Conservation (phyloP, 2,113 vertebrate genomes). For the Onychorhynchus coronatus region DNA sequence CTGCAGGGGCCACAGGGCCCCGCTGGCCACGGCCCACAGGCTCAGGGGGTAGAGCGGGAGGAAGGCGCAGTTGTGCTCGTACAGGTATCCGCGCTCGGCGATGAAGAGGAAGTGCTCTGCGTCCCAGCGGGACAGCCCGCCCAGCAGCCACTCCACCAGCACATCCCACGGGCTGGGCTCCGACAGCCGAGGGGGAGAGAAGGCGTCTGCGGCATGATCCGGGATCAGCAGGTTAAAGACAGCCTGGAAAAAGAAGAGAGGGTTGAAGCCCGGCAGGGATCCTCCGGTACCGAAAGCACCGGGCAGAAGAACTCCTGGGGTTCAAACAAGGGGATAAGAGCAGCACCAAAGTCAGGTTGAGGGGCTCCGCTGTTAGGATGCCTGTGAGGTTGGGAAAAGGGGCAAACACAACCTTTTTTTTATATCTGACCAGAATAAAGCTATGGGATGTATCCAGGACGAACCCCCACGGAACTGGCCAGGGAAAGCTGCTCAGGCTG, state of each 20-base stretch:
- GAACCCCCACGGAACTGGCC: neutral
- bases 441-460: neutral
- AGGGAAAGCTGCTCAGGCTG: neutral
- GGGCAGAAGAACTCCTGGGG: neutral
- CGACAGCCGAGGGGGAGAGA: constrained; percentile 81
- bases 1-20: constrained; percentile 74
- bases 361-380: neutral
- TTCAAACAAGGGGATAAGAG: neutral
- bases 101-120: constrained; percentile 95
- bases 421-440: neutral
- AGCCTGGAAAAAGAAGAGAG: constrained; percentile 71
- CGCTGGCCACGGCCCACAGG: constrained; percentile 70
- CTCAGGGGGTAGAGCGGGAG: constrained; percentile 87
- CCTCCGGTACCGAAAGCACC: neutral
- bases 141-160: constrained; percentile 79
- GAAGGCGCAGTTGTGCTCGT: constrained; percentile 95
- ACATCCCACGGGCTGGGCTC: constrained; percentile 69
- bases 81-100: constrained; percentile 90
- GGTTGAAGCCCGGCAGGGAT: neutral
- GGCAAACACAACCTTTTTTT: neutral
- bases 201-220: constrained; percentile 91
- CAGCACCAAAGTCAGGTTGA: neutral
- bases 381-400: neutral
- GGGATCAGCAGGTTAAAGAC: constrained; percentile 87
- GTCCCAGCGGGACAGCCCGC: constrained; percentile 91